Base-by-base conservation (phyloP, 2,888 invertebrate genomes). In the Listrodromus nycthemerus region DNA sequence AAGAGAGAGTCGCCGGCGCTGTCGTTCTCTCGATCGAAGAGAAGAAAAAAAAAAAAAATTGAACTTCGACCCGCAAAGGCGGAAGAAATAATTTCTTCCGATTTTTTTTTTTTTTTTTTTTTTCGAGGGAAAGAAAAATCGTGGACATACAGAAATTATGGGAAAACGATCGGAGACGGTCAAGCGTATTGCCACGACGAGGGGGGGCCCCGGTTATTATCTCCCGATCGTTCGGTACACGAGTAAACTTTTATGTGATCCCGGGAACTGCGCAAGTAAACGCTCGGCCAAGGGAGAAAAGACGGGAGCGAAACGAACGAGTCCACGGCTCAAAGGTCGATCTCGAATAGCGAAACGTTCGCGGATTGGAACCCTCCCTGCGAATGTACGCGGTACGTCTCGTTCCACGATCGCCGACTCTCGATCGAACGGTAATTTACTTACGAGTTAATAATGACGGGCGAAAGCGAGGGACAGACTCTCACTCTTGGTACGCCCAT, bases 361-460 rank as follows among this genome's bases (percentile, higher is more conserved):
- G 58, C 86, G 85, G 86, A 86, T 86, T 55, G 55, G 89, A 90
- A 88, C 90, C 89, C n/a, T n/a, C 89, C 89, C 86, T 55, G 41
- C 79, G 87, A 87, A 89, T 88, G 86, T 86, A 88, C 87, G 50
- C 33, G 33, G 19, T 37, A 10, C 7, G 87, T 82, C 85, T 85
- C 85, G 30, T 61, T 69, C 73, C 87, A 88, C 88, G 92, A 93
- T 92, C 92, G 91, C 85, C 89, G 6, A 45, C 27, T 91, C 89
- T 91, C 91, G 91, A 93, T 93, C 91, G 92, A 92, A 89, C 91
- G 87, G 92, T 93, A 93, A 93, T 92, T 93, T 92, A 92, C 91
- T 93, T 93, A 93, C 92, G 90, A 92, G 92, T 92, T 92, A 92
- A 93, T 93, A 92, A 92, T 91, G 89, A 91, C 88, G 86, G 78